Conservation (phyloP, 2,888 invertebrate species). For the Hylaea fasciaria region DNA sequence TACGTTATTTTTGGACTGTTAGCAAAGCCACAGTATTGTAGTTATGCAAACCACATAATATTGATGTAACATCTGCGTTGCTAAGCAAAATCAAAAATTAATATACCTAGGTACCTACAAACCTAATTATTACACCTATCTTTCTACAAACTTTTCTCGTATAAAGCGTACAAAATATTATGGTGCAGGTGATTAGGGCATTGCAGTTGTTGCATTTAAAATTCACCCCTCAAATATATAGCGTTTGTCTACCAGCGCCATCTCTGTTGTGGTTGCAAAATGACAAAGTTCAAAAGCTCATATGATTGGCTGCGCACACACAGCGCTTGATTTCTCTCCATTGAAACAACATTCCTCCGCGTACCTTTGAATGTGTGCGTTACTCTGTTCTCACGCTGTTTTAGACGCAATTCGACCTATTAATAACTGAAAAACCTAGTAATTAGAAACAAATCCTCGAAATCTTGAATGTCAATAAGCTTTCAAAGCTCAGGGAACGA, state of each 20-base stretch:
- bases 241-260: constrained; percentile 59
- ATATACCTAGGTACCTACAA: too few species aligned
- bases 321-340: constrained; percentile 83
- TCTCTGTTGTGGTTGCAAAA: constrained; percentile 63
- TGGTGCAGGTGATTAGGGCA: neutral
- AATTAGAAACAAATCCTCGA: constrained; percentile 39
- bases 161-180: too few species aligned
- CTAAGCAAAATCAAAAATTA: constrained; percentile 1
- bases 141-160: too few species aligned
- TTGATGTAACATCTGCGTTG: constrained; percentile 23
- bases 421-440: constrained; percentile 64
- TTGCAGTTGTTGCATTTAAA: constrained; percentile 20
- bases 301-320: constrained; percentile 67
- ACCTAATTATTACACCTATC: too few species aligned
- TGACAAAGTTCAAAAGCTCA: constrained; percentile 72
- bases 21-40: neutral
- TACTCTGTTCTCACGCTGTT: constrained; percentile 72
- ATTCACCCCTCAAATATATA: constrained; percentile 53
- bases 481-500: constrained; percentile 46
- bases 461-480: constrained; percentile 37
- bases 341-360: constrained; percentile 84
- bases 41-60: neutral
- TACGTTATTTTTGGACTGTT: neutral
- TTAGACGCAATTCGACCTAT: constrained; percentile 42
- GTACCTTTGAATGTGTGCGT: constrained; percentile 78